phyloP scores from a whole-genome alignment of 1,140 invertebrate species.

The Trachelipus rathkii region DNA sequence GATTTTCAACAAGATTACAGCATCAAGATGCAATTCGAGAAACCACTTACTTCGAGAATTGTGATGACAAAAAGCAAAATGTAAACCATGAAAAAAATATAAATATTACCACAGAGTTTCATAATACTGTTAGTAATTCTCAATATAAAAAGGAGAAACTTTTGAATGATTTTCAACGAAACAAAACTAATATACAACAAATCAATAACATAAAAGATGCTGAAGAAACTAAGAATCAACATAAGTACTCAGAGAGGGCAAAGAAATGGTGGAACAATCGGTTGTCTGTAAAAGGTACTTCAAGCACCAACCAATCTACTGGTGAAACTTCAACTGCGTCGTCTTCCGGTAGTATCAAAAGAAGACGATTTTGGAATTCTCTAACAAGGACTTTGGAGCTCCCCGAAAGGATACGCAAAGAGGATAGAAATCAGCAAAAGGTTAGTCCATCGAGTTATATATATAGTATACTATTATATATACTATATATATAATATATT shows the following conservation, averaged over 20 bases:
- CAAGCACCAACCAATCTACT: background rate
- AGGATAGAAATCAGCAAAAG: background rate
- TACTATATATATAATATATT: no score
- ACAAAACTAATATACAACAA: background rate
- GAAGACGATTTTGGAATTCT: background rate
- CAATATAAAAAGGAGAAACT: background rate
- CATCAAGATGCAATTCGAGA: background rate
- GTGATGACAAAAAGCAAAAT: background rate
- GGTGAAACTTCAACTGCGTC: background rate
- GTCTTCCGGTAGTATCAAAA: background rate
- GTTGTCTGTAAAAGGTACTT: background rate
- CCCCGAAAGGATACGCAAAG: background rate
- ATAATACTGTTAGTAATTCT: background rate
- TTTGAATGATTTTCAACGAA: background rate
- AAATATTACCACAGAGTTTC: background rate
- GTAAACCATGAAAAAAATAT: background rate
- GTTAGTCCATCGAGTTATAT: background rate
- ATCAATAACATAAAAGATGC: background rate
- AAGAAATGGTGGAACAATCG: background rate
- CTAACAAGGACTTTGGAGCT: background rate
- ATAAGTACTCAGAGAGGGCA: background rate
- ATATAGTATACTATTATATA: no score
- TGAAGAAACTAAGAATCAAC: background rate
- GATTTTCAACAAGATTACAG: background rate
- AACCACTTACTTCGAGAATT: background rate